These are phyloP conservation scores for Gallinago media DNA, from an alignment of 2,113 vertebrate species.

Conservation along the genomic window DNA sequence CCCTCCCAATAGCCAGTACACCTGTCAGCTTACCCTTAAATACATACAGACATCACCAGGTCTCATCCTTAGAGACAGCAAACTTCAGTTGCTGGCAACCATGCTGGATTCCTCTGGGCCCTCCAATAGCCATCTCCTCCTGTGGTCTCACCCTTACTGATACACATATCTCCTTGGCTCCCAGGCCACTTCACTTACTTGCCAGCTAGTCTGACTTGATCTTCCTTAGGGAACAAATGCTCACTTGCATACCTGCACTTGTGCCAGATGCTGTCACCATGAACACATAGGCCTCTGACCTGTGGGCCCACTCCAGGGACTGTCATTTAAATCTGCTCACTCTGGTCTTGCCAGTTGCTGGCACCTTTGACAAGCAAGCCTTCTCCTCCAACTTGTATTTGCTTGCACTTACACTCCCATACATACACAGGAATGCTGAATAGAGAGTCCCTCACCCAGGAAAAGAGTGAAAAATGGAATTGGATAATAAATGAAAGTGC, in stretches of 20 bases:
- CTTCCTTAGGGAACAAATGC: background rate
- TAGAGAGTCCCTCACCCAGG: background rate
- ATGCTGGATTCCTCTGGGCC: background rate
- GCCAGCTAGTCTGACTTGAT: background rate
- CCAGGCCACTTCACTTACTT: background rate
- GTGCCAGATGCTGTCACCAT: background rate
- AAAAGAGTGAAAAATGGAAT: background rate
- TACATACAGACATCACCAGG: background rate
- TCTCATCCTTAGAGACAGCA: background rate
- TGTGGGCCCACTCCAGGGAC: background rate
- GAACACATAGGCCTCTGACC: background rate
- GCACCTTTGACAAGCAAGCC: background rate
- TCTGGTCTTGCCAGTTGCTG: background rate
- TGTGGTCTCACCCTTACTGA: background rate
- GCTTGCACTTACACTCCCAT: background rate
- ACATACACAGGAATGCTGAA: background rate
- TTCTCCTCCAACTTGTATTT: background rate
- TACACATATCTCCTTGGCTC: rapidly evolving
- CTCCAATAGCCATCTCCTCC: background rate
- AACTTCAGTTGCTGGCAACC: background rate
- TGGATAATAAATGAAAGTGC: background rate
- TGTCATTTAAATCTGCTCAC: background rate
- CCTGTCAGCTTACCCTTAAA: background rate
- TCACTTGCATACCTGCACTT: background rate
- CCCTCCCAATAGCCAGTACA: too few relatives aligned